Conservation (phyloP, 2,797 vertebrate species). For the Microchirus variegatus region DNA sequence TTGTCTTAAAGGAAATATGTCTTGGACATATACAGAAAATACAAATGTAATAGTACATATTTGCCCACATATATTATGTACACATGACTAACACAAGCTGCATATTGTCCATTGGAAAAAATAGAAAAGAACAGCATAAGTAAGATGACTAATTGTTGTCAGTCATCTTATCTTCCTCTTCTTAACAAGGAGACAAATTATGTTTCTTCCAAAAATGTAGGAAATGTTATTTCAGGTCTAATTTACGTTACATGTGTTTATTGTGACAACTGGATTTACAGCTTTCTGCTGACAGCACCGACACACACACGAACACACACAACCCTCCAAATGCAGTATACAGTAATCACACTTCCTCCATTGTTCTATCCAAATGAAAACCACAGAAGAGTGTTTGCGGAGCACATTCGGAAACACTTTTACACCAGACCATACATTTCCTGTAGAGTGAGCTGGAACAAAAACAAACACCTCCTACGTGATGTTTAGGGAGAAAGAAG, state of each 20-base stretch:
- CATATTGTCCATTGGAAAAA: no score
- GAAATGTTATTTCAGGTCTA: background rate
- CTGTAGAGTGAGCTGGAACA: slow-evolving; percentile 41
- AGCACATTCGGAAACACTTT: slow-evolving; percentile 31
- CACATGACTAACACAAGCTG: no score
- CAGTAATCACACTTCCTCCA: slow-evolving; percentile 34
- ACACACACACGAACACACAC: slow-evolving; percentile 20
- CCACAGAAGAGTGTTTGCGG: slow-evolving; percentile 32
- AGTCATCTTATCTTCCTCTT: no score
- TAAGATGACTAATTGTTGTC: no score
- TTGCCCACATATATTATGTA: no score
- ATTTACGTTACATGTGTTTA: background rate
- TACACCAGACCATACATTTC: slow-evolving; percentile 21
- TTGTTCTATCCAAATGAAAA: slow-evolving; percentile 55
- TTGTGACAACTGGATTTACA: background rate
- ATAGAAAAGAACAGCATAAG: no score
- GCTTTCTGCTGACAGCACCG: slow-evolving; percentile 13
- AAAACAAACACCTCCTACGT: slow-evolving; percentile 36
- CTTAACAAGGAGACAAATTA: no score
- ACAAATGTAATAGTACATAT: no score
- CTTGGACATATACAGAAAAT: no score
- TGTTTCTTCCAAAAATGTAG: background rate
- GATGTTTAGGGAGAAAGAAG: no score
- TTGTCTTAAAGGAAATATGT: no score
- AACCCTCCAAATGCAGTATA: slow-evolving; percentile 15